Evolutionary conservation across 2,888 invertebrate genomes (phyloP), one percentile per base, ranked within the genome.

Genomic region (Caenorhabditis sp.): DNA sequence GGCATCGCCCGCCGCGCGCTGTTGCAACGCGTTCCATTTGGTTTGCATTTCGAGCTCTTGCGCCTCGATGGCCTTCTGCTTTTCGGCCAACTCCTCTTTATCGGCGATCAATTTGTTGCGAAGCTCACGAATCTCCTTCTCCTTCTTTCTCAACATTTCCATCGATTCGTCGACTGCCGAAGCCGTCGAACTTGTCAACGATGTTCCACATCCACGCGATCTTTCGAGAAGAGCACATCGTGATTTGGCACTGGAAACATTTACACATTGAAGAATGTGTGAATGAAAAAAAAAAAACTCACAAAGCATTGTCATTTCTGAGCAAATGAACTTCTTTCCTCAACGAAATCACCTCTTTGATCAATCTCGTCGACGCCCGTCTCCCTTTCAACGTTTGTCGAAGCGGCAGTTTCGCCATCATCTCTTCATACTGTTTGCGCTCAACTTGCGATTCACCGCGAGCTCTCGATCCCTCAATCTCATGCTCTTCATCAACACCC

Each of bases 131-230:
- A 65, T 65, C 50, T 76, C 75, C 27, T 79, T 69, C 50, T 81
- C 81, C 60, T 81, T 81, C 51, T 69, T 77, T 21, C 79, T 23
- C 59, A 81, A 36, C 61, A 66, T 74, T 55, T 81, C 81, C 78
- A 79, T 74, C 31, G 81, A 75, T 49, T 81, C 81, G 6, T 69
- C 74, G 10, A 77, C 69, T 19, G 69, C 62, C 2, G 63, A 27
- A 17, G 74, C 66, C 10, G 64, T 74, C 17, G 73, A 65, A 8
- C 58, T 58, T 55, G 66, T 66, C 68, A 62, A 62, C 12, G 62
- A 58, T 31, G 31, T 31, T 24, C 59, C 43, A 36, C 14, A 17
- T 24, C 73, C 69, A 26, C 73, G 69, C 2, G 58, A 63, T 23
- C 73, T 62, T 67, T 79, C 79, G 0, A 79, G 54, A 31, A 76